Conservation (phyloP, 2,113 vertebrate genomes). For the Gobius niger region DNA sequence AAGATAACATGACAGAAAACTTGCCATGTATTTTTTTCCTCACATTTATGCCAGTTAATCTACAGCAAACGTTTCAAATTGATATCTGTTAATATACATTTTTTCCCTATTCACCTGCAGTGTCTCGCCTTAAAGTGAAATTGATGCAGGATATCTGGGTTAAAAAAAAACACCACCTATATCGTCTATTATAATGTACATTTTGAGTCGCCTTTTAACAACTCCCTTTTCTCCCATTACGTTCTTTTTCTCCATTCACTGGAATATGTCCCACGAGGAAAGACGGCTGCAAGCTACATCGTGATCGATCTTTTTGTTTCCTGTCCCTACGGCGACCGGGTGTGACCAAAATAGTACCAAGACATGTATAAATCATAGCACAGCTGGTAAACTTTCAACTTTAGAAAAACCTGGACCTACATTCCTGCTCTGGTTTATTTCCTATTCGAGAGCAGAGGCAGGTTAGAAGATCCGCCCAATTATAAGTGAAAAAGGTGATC, state of each 20-base stretch:
- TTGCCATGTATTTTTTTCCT: too few relatives aligned
- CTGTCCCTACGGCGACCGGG: conserved; percentile 10
- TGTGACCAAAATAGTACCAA: conserved; percentile 23
- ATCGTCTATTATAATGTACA: too few relatives aligned
- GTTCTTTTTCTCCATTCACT: background rate
- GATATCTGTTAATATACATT: too few relatives aligned
- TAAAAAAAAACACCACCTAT: too few relatives aligned
- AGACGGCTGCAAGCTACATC: conserved; percentile 32
- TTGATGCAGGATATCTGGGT: too few relatives aligned
- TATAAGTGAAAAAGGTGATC: background rate
- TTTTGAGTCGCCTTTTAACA: conserved; percentile 15
- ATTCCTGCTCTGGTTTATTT: background rate
- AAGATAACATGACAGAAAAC: too few relatives aligned
- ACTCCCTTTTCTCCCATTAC: background rate
- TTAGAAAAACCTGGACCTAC: background rate
- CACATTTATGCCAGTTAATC: too few relatives aligned
- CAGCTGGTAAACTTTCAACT: conserved; percentile 7
- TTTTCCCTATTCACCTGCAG: too few relatives aligned
- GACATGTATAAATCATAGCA: conserved; percentile 25
- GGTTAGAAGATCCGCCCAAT: background rate
- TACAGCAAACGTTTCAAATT: too few relatives aligned
- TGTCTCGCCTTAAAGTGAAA: too few relatives aligned
- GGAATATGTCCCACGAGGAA: conserved; percentile 27
- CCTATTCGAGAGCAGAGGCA: background rate
- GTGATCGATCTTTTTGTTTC: conserved; percentile 44